Base-by-base conservation (phyloP, 2,888 invertebrate genomes). In the Bellardia bayeri region DNA sequence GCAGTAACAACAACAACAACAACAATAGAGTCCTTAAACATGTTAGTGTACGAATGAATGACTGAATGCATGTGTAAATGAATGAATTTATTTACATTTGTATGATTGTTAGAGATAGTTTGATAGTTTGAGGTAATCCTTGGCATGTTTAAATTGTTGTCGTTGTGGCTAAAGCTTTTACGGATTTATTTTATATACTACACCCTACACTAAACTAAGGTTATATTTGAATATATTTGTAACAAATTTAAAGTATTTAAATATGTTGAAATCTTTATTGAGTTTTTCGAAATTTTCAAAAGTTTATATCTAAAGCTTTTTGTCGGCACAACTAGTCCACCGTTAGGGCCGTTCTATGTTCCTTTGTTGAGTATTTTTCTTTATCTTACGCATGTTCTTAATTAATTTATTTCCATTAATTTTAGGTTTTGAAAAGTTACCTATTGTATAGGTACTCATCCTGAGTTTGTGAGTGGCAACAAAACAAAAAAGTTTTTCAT, bases 401-500 rank as follows among this genome's bases (percentile, higher is more conserved):
- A 54, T 64, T 54, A 56, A 79, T 68, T 79, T 61, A 74, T 68
- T 72, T 13, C 49, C 66, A 84, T 84, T 76, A 56, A 71, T 75
- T 85, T 56, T 54, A 56, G 64, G 37, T 13, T 37, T 40, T 64
- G 54, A 56, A 9, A n/a, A n/a, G n/a, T 42, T 23, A n/a, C 14
- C 14, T 14, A 5, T 14, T 51, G 49, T 74, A 14, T 37, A 30
- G 42, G 8, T 49, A 61, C 33, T 61, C 33, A 9, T 42, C 56
- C 13, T 40, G 13, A 14, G 6, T 45, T 3, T 11, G 23, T 66
- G 54, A 54, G n/a, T 56, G 45, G n/a, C 30, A 3, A 3, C 23
- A 33, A 6, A 37, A 8, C 2, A 23, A 64, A 54, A 68, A 85
- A 69, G 69, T 76, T 75, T 74, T 81, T 14, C 75, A 69, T 58